Evolutionary conservation across 2,888 invertebrate species (phyloP).

Genomic region (Caenorhabditis sp.): DNA sequence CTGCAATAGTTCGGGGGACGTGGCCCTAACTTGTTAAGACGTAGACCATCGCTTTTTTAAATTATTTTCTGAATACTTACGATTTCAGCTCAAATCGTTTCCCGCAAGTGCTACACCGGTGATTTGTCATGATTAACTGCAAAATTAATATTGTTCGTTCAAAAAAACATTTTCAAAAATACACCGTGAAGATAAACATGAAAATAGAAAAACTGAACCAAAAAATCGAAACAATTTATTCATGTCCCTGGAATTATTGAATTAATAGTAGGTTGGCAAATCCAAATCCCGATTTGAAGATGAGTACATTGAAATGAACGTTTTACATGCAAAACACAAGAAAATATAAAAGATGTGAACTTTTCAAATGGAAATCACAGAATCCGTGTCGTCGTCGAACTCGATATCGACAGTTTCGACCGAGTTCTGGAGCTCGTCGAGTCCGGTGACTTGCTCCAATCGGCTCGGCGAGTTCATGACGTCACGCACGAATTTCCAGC

Average conservation of each 20-base stretch:
- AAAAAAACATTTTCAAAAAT: background rate
- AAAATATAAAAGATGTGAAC: too few species aligned
- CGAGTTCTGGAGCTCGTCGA: slow-evolving; percentile 82
- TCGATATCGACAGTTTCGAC: slow-evolving; percentile 63
- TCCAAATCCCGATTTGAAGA: too few species aligned
- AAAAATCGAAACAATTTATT: too few species aligned
- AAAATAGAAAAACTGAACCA: slow-evolving; percentile 2
- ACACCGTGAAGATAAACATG: too few species aligned
- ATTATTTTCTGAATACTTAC: background rate
- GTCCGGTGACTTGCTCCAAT: slow-evolving; percentile 90
- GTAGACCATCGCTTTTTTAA: too few species aligned
- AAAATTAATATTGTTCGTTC: background rate
- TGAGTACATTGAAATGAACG: too few species aligned
- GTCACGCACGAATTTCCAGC: slow-evolving; percentile 69
- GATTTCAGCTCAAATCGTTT: slow-evolving; percentile 45
- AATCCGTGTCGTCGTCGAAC: slow-evolving; percentile 55
- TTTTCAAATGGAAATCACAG: slow-evolving; percentile 15
- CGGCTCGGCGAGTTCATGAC: slow-evolving; percentile 83
- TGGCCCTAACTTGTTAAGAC: too few species aligned
- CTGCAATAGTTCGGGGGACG: too few species aligned
- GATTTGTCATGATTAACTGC: slow-evolving; percentile 13
- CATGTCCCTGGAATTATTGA: too few species aligned
- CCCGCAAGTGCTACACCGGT: slow-evolving; percentile 40
- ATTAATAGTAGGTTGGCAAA: too few species aligned
- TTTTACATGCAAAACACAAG: too few species aligned